These are phyloP conservation scores for Augochlora pura DNA, from an alignment of 1,140 invertebrate species.

Conservation along the genomic window DNA sequence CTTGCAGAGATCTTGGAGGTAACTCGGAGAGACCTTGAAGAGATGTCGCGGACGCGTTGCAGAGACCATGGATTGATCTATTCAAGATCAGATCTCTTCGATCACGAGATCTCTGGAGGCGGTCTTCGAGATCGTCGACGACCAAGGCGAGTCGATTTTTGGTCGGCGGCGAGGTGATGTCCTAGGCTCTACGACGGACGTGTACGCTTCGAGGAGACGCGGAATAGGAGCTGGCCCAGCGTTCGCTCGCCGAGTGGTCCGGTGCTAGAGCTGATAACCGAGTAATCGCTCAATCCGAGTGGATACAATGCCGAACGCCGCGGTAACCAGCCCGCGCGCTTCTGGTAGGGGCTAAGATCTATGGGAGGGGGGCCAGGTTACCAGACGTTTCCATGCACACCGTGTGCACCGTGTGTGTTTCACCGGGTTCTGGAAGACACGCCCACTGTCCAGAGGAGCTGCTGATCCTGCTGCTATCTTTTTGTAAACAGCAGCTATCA, in stretches of 20 bases:
- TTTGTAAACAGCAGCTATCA: too few species aligned
- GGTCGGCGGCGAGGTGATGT: too few species aligned
- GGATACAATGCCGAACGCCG: slow-evolving; percentile 67
- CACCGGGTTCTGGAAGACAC: slow-evolving; percentile 33
- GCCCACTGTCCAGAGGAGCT: slow-evolving; percentile 4
- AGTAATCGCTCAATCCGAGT: slow-evolving; percentile 75
- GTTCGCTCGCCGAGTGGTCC: slow-evolving; percentile 45
- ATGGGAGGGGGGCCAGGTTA: slow-evolving; percentile 26
- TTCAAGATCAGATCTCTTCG: too few species aligned
- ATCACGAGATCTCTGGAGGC: too few species aligned
- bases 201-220: neutral
- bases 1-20: too few species aligned
- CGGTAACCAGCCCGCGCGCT: slow-evolving; percentile 48
- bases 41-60: too few species aligned
- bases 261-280: slow-evolving; percentile 69
- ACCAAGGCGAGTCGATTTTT: too few species aligned
- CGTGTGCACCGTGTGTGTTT: neutral
- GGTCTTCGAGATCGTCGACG: too few species aligned
- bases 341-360: neutral
- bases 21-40: too few species aligned
- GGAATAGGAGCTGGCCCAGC: slow-evolving; percentile 21
- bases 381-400: slow-evolving; percentile 43
- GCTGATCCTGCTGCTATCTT: neutral
- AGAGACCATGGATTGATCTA: too few species aligned
- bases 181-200: neutral